Evolutionary conservation across 2,888 invertebrate genomes (phyloP).

Genomic region (Cantharis flavilabris): DNA sequence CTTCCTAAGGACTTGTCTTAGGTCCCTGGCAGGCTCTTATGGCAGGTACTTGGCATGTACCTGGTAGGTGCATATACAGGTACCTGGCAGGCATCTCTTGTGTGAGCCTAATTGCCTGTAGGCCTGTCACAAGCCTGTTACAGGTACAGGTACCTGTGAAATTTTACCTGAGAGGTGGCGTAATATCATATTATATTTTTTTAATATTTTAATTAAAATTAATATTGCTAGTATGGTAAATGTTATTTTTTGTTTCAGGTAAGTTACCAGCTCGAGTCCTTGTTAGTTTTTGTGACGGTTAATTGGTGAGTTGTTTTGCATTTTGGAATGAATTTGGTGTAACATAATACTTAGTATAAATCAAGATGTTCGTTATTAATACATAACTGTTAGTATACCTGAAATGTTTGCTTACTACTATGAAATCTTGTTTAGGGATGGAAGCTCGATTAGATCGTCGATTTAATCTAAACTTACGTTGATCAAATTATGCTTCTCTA

Average conservation of each 20-base stretch:
- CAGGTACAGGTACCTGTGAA: no score
- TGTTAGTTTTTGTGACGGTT: neutral
- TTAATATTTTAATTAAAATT: no score
- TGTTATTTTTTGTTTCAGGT: neutral
- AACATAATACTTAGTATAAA: neutral
- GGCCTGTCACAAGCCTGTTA: no score
- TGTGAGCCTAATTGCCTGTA: no score
- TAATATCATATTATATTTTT: no score
- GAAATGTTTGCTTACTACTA: conserved; percentile 1
- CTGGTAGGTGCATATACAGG: no score
- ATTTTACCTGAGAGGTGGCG: no score
- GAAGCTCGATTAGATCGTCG: conserved; percentile 1
- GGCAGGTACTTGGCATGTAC: no score
- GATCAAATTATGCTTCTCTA: conserved; percentile 4
- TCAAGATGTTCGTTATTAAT: neutral
- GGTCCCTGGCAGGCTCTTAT: no score
- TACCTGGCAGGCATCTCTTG: no score
- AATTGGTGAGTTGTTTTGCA: neutral
- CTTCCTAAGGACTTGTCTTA: no score
- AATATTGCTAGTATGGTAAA: no score
- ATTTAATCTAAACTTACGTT: conserved; percentile 4
- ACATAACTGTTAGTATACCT: neutral
- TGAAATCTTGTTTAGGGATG: neutral
- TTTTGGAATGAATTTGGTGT: neutral
- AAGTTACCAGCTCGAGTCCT: neutral